Evolutionary conservation across 2,113 vertebrate genomes (phyloP).

Genomic region (Silurus glanis): DNA sequence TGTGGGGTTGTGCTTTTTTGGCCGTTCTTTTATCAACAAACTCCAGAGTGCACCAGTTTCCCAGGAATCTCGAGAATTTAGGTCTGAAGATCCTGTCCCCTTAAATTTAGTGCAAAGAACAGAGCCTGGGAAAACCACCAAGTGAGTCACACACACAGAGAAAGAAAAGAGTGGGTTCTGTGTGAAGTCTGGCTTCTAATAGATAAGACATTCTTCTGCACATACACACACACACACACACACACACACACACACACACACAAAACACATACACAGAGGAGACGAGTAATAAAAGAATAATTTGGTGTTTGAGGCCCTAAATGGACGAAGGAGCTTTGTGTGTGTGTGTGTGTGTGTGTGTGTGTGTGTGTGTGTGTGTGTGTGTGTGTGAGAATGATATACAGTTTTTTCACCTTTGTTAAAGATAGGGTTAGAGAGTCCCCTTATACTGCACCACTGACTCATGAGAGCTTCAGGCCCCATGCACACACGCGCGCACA

Average conservation of each 20-base stretch:
- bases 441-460: slow-evolving; percentile 34
- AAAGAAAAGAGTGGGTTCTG: background rate
- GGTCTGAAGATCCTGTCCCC: slow-evolving; percentile 17
- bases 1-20: slow-evolving; percentile 30
- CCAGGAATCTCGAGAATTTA: slow-evolving; percentile 50
- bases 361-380: slow-evolving; percentile 24
- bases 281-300: slow-evolving; percentile 34
- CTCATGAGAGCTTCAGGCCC: slow-evolving; percentile 28
- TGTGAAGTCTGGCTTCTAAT: slow-evolving; percentile 25
- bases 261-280: slow-evolving; percentile 2
- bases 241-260: slow-evolving; percentile 29
- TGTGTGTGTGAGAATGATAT: background rate
- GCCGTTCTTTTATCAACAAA: slow-evolving; percentile 47
- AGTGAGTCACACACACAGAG: background rate
- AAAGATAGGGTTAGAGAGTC: background rate
- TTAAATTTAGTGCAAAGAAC: slow-evolving; percentile 21
- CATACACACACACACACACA: slow-evolving; percentile 13
- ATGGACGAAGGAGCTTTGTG: slow-evolving; percentile 14
- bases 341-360: slow-evolving; percentile 21
- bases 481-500: slow-evolving; percentile 13
- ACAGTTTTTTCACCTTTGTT: slow-evolving; percentile 11
- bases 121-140: slow-evolving; percentile 39
- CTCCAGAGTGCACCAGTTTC: slow-evolving; percentile 48
- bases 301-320: background rate
- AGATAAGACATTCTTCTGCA: slow-evolving; percentile 42